phyloP scores from a whole-genome alignment of 2,888 invertebrate genomes.

The Phytoseiulus persimilis region DNA sequence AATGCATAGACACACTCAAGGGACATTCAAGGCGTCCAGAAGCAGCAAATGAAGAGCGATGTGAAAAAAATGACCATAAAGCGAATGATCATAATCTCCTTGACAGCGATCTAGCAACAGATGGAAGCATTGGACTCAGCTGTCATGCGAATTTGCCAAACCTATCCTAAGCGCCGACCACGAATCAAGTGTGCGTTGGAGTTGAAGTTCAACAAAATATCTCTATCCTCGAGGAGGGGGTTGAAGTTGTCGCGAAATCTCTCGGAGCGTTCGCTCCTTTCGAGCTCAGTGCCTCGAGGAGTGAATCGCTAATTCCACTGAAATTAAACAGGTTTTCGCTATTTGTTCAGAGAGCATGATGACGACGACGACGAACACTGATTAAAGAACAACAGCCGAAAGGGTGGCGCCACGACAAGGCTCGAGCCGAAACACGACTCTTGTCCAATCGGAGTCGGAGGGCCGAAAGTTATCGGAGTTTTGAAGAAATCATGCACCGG shows the following conservation, averaged over 20 bases:
- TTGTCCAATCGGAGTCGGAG: too few relatives aligned
- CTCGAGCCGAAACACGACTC: too few relatives aligned
- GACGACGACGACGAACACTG: too few relatives aligned
- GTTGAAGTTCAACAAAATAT: not conserved
- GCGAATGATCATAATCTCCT: not conserved
- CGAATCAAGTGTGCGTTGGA: not conserved
- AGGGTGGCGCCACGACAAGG: too few relatives aligned
- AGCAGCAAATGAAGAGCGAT: not conserved
- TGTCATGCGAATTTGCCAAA: not conserved
- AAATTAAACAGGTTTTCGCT: not conserved
- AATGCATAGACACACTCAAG: not conserved
- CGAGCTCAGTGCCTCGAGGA: too few relatives aligned
- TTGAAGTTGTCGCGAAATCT: too few relatives aligned
- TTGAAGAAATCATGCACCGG: too few relatives aligned
- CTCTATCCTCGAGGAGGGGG: not conserved
- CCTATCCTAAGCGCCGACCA: not conserved
- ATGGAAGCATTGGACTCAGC: not conserved
- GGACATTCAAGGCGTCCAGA: not conserved
- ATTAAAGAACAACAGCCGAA: too few relatives aligned
- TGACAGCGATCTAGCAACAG: not conserved
- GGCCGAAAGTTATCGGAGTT: too few relatives aligned
- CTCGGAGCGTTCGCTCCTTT: too few relatives aligned
- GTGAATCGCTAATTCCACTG: not conserved
- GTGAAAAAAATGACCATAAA: not conserved
- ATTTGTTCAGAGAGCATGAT: too few relatives aligned